Evolutionary conservation across 64 coral and sea anemone species (phyloP), one percentile per base, ranked within the genome.

Genomic region (Stylophora pistillata): DNA sequence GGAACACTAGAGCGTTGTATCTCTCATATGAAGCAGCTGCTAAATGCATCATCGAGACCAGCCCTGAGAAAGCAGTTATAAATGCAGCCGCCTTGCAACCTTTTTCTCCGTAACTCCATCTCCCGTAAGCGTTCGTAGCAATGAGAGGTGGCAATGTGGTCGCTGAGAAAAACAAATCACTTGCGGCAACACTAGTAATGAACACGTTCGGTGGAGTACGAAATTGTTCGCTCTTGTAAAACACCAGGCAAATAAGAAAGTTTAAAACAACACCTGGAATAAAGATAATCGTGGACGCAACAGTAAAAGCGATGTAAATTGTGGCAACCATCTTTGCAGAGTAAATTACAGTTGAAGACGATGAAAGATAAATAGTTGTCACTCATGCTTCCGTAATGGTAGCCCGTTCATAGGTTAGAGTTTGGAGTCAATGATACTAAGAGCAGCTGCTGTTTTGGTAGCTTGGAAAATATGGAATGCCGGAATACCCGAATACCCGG

Each of bases 191-290:
- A 66, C 63, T 66, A 2, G 25, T 23, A 23, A 66, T 23, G 63
- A 66, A 66, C 5, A 66, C 63, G 25, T 66, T 66, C 21, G 63
- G 63, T 25, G 63, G 63, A 10, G 5, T 66, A 23, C 63, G 63
- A 66, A 66, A 66, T 25, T 66, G 63, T 66, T 66, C 25, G 63
- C n/a, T 66, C 20, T 66, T 66, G 63, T 66, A 66, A 66, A 66
- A 66, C 63, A 66, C 63, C 63, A 66, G 21, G 63, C 63, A 66
- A 21, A 66, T 25, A 21, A 66, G 63, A 6, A 20, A 20, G 25
- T 66, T 66, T 66, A 66, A 66, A 7, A 66, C 63, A 9, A 66
- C 25, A 23, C 63, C 25, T 66, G 63, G 21, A n/a, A 25, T 10
- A 66, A 66, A 66, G 18, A 66, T 66, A 25, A 23, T 0, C 63